Base-by-base conservation (phyloP, 2,113 vertebrate genomes). In the Alexandromys fortis region DNA sequence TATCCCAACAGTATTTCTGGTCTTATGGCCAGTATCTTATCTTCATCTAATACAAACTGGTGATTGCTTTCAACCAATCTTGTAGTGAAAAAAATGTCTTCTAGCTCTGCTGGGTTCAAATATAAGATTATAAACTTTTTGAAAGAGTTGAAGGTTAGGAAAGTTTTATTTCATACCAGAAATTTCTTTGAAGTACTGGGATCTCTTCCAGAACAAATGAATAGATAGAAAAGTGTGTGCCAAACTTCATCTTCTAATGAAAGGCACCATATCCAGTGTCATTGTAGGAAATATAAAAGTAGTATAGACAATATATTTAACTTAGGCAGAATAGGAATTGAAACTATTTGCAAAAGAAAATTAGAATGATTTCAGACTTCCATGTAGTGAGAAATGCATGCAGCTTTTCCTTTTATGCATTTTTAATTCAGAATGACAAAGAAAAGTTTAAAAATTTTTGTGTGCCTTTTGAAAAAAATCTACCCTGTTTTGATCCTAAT, bases 331-430 rank as follows among this genome's bases (percentile, higher is more conserved):
- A 76, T n/a, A 67, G 33, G 58, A 90, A 79, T 58, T 92, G 42
- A 65, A 49, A 19, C 70, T 90, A 85, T 93, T 94, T 88, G 81
- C 92, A 96, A 81, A 22, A 87, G 73, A 75, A 89, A 72, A 95
- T 75, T 55, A 28, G 21, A 70, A 86, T 38, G 2, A 92, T 79
- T 95, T 97, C 22, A 24, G 11, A 0, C 65, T 87, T 33, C 63
- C 30, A 38, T 67, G 58, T 61, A 89, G 77, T 81, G 19, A 63
- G 52, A 4, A n/a, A 87, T 63, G 14, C 16, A 81, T 26, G 26
- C 11, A 88, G 12, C 63, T 78, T 83, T 88, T 16, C 21, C 35
- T 81, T 88, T 21, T 83, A 72, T 95, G 63, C 28, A 49, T n/a
- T 0, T 52, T 52, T 76, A 83, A 73, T 91, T 86, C 63, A 73